These are phyloP conservation scores for Balaeniceps rex DNA, from an alignment of 2,113 vertebrate genomes.

Conservation along the genomic window DNA sequence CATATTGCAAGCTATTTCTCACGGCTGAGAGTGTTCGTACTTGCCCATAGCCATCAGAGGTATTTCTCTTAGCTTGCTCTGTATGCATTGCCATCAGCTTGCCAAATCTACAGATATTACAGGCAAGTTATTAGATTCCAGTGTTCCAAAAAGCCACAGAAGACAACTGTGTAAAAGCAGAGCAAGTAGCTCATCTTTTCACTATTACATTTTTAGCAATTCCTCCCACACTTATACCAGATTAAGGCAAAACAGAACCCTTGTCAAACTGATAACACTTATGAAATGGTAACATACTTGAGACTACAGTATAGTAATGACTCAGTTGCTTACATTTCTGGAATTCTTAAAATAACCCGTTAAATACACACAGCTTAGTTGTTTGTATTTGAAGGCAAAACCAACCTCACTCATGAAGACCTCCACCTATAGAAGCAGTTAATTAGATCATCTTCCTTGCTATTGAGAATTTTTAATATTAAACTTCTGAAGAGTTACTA, in stretches of 20 bases:
- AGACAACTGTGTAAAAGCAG: background rate
- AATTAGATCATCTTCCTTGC: background rate
- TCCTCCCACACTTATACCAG: background rate
- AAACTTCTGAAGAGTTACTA: background rate
- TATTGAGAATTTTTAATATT: background rate
- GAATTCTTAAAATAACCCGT: background rate
- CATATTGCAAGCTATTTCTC: background rate
- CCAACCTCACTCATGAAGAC: background rate
- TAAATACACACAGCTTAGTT: background rate
- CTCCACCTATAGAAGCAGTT: background rate
- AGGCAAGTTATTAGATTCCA: background rate
- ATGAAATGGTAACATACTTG: background rate
- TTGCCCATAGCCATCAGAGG: background rate
- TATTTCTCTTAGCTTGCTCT: background rate
- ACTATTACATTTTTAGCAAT: background rate
- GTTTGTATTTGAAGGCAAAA: background rate
- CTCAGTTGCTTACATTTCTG: background rate
- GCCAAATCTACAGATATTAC: background rate
- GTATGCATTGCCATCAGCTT: background rate
- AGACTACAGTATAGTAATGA: background rate
- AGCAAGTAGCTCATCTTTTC: background rate
- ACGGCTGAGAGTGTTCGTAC: background rate
- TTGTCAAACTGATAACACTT: background rate
- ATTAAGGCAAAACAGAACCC: background rate
- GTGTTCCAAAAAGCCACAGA: background rate